Evolutionary conservation across 1,140 invertebrate species (phyloP), one percentile per base, ranked within the genome.

Genomic region (Psix sp.): DNA sequence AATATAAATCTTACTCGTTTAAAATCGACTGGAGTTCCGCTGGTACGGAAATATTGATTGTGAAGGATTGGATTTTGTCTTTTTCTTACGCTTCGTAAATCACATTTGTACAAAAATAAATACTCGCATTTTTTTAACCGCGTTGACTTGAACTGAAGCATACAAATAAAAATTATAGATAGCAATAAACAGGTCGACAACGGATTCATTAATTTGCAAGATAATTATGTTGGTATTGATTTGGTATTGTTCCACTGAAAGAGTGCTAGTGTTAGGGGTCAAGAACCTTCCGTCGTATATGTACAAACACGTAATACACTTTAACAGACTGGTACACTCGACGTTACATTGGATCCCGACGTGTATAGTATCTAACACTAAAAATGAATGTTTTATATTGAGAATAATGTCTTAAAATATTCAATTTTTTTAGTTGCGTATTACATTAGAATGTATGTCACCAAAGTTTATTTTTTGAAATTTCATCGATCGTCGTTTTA

Each of bases 391-490:
- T 71, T 60, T 71, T 76, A 40, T 66, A 71, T 65, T 33, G 39
- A 56, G 31, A 57, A 68, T 74, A 70, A 26, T 57, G 62, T 40
- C 39, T 59, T 51, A 52, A 66, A 74, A 77, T 77, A 65, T 65
- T 68, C 74, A 73, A 68, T 73, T 60, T 65, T 17, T 54, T 59
- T 14, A 29, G n/a, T 29, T 29, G 26, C n/a, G n/a, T 29, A 29
- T 29, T 29, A 29, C 26, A n/a, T n/a, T n/a, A n/a, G n/a, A n/a
- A n/a, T n/a, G n/a, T n/a, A n/a, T n/a, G n/a, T n/a, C n/a, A n/a
- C n/a, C n/a, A n/a, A n/a, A n/a, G n/a, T n/a, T n/a, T n/a, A n/a
- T n/a, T n/a, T n/a, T n/a, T n/a, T n/a, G n/a, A n/a, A n/a, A n/a
- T n/a, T n/a, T n/a, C n/a, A n/a, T n/a, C n/a, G n/a, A n/a, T n/a